These are phyloP conservation scores for Ciconia stormi DNA, from an alignment of 2,113 vertebrate genomes.

Conservation along the genomic window DNA sequence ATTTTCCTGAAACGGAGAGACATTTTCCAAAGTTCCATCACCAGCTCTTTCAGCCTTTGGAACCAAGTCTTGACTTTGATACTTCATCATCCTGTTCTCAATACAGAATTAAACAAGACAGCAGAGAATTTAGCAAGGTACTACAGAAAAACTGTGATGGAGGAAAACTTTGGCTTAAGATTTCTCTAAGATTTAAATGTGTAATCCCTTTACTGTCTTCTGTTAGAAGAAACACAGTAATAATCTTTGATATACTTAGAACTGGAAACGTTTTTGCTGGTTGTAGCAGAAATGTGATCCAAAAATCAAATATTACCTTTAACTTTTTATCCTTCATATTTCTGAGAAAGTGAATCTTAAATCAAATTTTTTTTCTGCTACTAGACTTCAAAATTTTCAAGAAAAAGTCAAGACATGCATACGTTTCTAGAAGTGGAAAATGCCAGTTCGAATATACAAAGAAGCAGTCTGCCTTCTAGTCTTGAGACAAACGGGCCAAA, in stretches of 20 bases:
- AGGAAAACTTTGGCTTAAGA: neutral
- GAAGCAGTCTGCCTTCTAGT: neutral
- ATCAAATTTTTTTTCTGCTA: neutral
- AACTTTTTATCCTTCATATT: neutral
- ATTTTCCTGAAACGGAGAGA: slow-evolving; percentile 58
- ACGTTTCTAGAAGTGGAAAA: neutral
- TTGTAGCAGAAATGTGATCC: neutral
- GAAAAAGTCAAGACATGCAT: neutral
- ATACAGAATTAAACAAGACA: slow-evolving; percentile 19
- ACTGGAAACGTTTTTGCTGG: neutral
- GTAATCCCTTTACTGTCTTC: neutral
- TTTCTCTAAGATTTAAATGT: neutral
- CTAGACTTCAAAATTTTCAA: slow-evolving; percentile 40
- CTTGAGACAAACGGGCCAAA: neutral
- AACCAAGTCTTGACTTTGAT: slow-evolving; percentile 57
- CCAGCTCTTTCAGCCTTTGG: slow-evolving; percentile 67
- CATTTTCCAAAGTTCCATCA: slow-evolving; percentile 28
- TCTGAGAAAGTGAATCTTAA: neutral
- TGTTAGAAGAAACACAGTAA: neutral
- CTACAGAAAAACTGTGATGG: neutral
- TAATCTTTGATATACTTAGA: neutral
- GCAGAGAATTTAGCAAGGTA: slow-evolving; percentile 59
- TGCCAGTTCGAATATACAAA: neutral
- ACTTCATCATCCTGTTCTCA: slow-evolving; percentile 34
- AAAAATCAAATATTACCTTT: neutral